Evolutionary conservation across 2,888 invertebrate species (phyloP).

Genomic region (Drosophila anomelani): DNA sequence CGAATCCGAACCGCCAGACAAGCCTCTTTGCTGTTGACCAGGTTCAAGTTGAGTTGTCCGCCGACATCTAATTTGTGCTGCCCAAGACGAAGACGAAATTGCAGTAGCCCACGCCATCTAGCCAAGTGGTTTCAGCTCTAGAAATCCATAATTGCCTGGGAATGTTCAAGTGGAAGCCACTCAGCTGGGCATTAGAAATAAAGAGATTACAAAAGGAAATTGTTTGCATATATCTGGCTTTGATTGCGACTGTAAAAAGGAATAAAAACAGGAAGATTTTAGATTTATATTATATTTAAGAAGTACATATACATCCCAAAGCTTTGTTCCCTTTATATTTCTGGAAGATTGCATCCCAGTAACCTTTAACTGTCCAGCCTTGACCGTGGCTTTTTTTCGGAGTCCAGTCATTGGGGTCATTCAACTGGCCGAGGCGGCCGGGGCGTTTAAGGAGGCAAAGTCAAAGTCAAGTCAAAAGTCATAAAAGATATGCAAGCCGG

Average conservation of each 20-base stretch:
- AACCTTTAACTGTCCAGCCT: conserved; percentile 16
- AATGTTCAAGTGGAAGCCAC: conserved; percentile 7
- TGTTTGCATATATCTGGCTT: neutral
- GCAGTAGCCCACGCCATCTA: conserved; percentile 55
- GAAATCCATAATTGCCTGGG: conserved; percentile 40
- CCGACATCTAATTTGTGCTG: conserved; percentile 67
- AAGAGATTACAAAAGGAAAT: neutral
- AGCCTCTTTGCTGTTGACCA: conserved; percentile 13
- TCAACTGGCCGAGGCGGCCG: conserved; percentile 52
- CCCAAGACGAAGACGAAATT: conserved; percentile 47
- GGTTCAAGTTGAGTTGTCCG: conserved; percentile 49
- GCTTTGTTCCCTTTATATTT: neutral
- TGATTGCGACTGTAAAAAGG: no score
- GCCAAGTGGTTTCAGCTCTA: conserved; percentile 17
- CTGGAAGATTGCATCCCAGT: neutral
- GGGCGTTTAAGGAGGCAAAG: conserved; percentile 45
- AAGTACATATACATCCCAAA: neutral
- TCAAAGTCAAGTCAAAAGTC: conserved; percentile 74
- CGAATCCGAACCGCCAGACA: conserved; percentile 4
- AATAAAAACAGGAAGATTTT: neutral
- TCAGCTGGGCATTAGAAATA: conserved; percentile 1
- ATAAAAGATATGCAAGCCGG: conserved; percentile 75
- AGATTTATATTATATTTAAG: neutral
- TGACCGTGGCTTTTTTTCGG: conserved; percentile 50
- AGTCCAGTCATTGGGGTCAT: conserved; percentile 58